Evolutionary conservation across 1,140 invertebrate genomes (phyloP), one percentile per base, ranked within the genome.

Genomic region (Octopus bimaculoides): DNA sequence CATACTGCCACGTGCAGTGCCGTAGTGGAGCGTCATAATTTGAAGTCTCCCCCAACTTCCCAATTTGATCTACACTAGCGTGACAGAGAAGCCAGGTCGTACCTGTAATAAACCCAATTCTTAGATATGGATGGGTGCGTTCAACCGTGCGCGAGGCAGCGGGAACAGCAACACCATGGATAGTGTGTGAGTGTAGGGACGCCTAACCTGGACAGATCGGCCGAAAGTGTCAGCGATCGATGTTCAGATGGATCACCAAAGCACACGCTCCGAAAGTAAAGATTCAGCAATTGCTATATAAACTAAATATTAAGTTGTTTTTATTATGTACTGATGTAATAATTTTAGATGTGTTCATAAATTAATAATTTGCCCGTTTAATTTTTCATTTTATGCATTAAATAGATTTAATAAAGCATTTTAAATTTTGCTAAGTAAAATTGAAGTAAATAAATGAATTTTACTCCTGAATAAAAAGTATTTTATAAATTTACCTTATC

Each of bases 51-150:
- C 74, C 74, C 74, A 75, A 75, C 74, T 75, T 75, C 74, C 74
- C 74, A 75, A 75, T 75, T 75, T 75, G 52, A 53, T 75, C 74
- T 75, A 75, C 74, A 75, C 74, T 75, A 75, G 17, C n/a, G 74
- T 75, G 74, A 75, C 52, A 75, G 74, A 75, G 74, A 75, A 75
- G 74, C 74, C 74, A 75, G 74, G 74, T 52, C 26, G 74, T 75
- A 75, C 74, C 52, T 52, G 26, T 41, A 52, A 41, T 41, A 75
- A 75, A n/a, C 74, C 74, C 20, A 74, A 53, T 52, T 52, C 14
- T 5, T 52, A 53, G 17, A 75, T n/a, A 6, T 7, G 17, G 41
- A 52, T 52, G 41, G 74, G 74, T 52, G 52, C 74, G 26, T 75
- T 75, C 74, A 6, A 75, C 74, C 74, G 74, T 75, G 74, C 74